Conservation (phyloP, 2,113 vertebrate genomes). For the Tragulus kanchil region DNA sequence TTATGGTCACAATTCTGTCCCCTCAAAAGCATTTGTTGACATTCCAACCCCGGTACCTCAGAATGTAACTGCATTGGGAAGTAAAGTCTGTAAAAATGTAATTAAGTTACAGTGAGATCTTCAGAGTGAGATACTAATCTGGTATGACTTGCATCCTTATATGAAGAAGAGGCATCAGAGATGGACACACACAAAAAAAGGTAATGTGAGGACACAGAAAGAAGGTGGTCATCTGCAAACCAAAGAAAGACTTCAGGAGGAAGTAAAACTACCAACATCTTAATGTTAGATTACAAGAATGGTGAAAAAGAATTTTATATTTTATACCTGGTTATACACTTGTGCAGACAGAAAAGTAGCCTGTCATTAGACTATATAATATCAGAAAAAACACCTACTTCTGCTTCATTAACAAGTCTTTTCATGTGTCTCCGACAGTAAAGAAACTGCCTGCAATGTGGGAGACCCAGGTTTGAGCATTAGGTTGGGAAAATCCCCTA, state of each 20-base stretch:
- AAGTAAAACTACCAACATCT: neutral
- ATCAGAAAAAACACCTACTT: too few species aligned
- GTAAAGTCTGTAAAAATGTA: neutral
- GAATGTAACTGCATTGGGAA: neutral
- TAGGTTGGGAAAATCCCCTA: too few species aligned
- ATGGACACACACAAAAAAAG: neutral
- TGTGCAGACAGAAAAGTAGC: too few species aligned
- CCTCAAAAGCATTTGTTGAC: neutral
- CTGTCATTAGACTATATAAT: too few species aligned
- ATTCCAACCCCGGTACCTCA: neutral
- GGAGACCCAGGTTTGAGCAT: too few species aligned
- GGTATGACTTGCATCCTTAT: neutral
- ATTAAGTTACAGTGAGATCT: neutral
- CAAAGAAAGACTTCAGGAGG: neutral
- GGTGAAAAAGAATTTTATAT: neutral
- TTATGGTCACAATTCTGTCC: neutral
- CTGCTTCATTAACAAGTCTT: too few species aligned
- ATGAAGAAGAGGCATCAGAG: neutral
- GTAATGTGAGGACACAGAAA: neutral
- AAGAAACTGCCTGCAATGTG: too few species aligned
- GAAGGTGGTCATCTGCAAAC: fast-evolving
- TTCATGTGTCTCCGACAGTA: too few species aligned
- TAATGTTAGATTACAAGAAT: neutral
- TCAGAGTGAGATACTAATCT: neutral
- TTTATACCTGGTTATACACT: too few species aligned